Percentiles rank a stretch among this genome's conserved stretches.
These are phyloP conservation scores for Deilephila porcellus DNA, from an alignment of 2,888 invertebrate genomes.

Conservation along the genomic window DNA sequence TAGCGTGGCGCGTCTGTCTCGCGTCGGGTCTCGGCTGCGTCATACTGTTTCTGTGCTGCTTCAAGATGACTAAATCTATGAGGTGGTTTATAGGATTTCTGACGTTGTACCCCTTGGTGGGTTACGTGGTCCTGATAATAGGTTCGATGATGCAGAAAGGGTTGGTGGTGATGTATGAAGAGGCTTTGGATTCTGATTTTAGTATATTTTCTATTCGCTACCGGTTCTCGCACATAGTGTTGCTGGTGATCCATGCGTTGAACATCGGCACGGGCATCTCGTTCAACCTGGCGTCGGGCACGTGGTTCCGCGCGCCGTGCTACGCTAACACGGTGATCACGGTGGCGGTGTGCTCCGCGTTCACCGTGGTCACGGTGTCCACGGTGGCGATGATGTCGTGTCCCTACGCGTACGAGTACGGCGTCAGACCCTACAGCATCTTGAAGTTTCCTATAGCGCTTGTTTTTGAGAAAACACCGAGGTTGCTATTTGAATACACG, in stretches of 20 bases:
- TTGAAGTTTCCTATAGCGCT: constrained; percentile 50
- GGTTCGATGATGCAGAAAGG: constrained; percentile 76
- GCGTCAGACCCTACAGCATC: constrained; percentile 45
- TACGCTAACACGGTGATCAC: constrained; percentile 65
- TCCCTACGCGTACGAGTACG: constrained; percentile 62
- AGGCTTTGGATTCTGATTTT: constrained; percentile 64
- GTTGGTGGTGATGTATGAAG: constrained; percentile 58
- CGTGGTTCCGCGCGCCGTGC: constrained; percentile 67
- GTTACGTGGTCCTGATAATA: constrained; percentile 57
- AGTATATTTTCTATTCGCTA: constrained; percentile 48
- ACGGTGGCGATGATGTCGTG: constrained; percentile 65
- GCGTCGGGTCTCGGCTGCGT: constrained; percentile 58
- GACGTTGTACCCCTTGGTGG: constrained; percentile 53
- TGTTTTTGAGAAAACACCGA: constrained; percentile 66
- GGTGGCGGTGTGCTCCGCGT: constrained; percentile 49
- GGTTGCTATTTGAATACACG: constrained; percentile 59
- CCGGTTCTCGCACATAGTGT: constrained; percentile 49
- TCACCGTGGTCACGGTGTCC: constrained; percentile 52
- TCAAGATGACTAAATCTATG: constrained; percentile 57
- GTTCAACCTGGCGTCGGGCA: constrained; percentile 59
- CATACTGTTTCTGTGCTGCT: constrained; percentile 58
- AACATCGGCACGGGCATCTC: constrained; percentile 65
- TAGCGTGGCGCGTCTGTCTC: constrained; percentile 70
- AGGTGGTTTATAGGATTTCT: constrained; percentile 52
- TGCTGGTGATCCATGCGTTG: constrained; percentile 55